phyloP scores from a whole-genome alignment of 2,888 invertebrate species.

The Sepiola atlantica region DNA sequence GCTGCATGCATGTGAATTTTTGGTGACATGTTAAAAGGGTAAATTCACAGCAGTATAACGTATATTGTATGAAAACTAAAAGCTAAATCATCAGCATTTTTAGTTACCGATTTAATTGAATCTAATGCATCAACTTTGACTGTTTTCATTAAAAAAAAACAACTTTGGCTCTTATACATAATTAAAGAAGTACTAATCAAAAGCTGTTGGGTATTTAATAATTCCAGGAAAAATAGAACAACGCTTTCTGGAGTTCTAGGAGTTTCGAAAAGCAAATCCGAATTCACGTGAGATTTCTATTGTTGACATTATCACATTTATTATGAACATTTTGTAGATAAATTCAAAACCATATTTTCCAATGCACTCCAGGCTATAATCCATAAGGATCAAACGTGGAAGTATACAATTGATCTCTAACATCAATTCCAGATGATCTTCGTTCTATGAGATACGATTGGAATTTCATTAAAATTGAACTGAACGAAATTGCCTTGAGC shows the following conservation, averaged over 20 bases:
- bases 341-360: background rate
- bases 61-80: too few species aligned
- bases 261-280: background rate
- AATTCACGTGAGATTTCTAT: background rate
- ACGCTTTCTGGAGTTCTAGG: background rate
- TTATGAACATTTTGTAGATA: background rate
- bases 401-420: background rate
- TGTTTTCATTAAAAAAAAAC: too few species aligned
- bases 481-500: background rate
- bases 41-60: too few species aligned
- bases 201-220: too few species aligned
- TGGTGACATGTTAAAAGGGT: too few species aligned
- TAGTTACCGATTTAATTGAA: too few species aligned
- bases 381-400: background rate
- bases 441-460: background rate
- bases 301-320: background rate
- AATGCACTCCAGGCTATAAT: background rate
- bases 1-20: too few species aligned
- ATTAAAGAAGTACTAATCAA: too few species aligned
- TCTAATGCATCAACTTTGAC: too few species aligned
- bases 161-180: too few species aligned
- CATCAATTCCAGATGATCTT: background rate
- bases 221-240: background rate
- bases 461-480: background rate
- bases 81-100: too few species aligned